These are phyloP conservation scores for Scelioninae gen. 1 DNA, from an alignment of 2,888 invertebrate genomes.

Conservation along the genomic window DNA sequence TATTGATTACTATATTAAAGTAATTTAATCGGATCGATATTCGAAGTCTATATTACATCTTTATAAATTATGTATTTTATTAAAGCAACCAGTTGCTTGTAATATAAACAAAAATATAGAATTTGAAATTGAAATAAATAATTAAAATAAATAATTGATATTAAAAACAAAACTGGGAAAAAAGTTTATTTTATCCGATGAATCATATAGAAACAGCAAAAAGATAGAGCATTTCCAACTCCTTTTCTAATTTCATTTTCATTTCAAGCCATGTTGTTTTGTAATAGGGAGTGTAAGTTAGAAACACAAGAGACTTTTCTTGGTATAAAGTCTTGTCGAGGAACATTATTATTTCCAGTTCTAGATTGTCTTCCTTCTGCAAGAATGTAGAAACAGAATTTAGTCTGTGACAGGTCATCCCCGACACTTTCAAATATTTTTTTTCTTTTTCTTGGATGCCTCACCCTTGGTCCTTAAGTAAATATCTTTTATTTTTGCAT, in stretches of 20 bases:
- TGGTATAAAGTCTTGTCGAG: conserved; percentile 62
- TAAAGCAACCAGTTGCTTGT: too few relatives aligned
- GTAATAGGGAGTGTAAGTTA: conserved; percentile 63
- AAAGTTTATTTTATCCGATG: neutral
- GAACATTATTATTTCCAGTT: conserved; percentile 67
- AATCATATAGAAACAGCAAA: neutral
- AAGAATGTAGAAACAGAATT: conserved; percentile 69
- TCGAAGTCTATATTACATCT: too few relatives aligned
- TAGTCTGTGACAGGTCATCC: conserved; percentile 68
- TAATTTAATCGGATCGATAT: too few relatives aligned
- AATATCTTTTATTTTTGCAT: conserved; percentile 58
- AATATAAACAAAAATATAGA: too few relatives aligned
- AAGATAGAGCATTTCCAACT: conserved; percentile 39
- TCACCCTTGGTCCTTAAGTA: conserved; percentile 54
- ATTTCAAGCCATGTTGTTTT: conserved; percentile 62
- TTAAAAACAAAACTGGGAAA: too few relatives aligned
- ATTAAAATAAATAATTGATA: neutral
- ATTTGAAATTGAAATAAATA: neutral
- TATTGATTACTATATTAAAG: too few relatives aligned
- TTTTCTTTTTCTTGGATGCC: conserved; percentile 33
- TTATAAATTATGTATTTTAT: too few relatives aligned
- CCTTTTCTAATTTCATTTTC: conserved; percentile 63
- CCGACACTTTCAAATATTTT: conserved; percentile 63
- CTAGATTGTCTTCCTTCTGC: conserved; percentile 65
- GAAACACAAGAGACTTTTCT: conserved; percentile 65